phyloP scores from a whole-genome alignment of 2,113 vertebrate genomes.

The Thalassoma bifasciatum region DNA sequence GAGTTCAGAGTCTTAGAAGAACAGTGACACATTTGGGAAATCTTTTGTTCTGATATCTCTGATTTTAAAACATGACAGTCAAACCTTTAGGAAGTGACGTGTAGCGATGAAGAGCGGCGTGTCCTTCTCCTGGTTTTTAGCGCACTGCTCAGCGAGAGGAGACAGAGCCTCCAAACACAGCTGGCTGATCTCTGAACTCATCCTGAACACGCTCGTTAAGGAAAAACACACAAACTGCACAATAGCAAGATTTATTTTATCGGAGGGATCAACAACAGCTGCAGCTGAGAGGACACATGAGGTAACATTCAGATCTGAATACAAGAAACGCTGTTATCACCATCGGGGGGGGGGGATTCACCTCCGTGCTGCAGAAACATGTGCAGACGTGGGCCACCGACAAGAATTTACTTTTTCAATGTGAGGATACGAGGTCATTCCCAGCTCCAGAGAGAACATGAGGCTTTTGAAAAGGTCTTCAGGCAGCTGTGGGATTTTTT shows the following conservation, averaged over 20 bases:
- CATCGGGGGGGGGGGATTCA: too few species aligned
- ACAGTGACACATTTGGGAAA: too few species aligned
- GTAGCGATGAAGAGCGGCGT: slow-evolving; percentile 95
- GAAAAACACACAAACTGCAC: slow-evolving; percentile 20
- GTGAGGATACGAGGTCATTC: slow-evolving; percentile 99
- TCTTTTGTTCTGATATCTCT: too few species aligned
- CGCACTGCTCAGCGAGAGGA: slow-evolving; percentile 95
- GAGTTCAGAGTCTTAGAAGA: background rate
- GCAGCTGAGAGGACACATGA: background rate
- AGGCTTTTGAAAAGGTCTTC: slow-evolving; percentile 99
- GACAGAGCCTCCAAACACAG: slow-evolving; percentile 96
- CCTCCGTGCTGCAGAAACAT: too few species aligned
- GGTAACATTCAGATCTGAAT: too few species aligned
- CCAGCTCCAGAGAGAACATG: slow-evolving; percentile 98
- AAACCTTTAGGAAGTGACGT: slow-evolving; percentile 96
- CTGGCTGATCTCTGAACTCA: slow-evolving; percentile 98
- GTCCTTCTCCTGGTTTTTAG: slow-evolving; percentile 96
- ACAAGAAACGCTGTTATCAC: too few species aligned
- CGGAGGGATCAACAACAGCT: background rate
- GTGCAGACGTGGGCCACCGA: too few species aligned
- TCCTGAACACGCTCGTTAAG: slow-evolving; percentile 84
- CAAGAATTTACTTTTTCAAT: too few species aligned
- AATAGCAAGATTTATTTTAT: background rate
- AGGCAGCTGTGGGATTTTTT: slow-evolving; percentile 98
- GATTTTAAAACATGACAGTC: too few species aligned